phyloP scores from a whole-genome alignment of 2,113 vertebrate genomes.

The Zeus faber region DNA sequence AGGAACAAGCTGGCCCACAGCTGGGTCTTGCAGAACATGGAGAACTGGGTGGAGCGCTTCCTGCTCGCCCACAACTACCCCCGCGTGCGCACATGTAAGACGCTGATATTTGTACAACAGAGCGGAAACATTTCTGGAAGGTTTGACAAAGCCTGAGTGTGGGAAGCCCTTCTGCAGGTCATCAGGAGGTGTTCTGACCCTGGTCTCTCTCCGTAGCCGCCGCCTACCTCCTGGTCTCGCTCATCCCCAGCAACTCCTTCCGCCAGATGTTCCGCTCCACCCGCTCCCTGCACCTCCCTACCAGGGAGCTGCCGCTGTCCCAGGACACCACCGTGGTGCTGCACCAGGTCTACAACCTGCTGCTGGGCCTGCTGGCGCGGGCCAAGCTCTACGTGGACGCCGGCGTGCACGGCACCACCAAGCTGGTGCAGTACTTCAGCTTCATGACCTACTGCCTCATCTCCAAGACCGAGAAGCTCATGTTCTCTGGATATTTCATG shows the following conservation, averaged over 20 bases:
- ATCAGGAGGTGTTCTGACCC: neutral
- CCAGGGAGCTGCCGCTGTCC: slow-evolving; percentile 93
- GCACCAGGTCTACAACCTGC: slow-evolving; percentile 96
- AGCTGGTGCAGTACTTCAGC: slow-evolving; percentile 98
- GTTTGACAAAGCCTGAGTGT: neutral
- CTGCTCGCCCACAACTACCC: slow-evolving; percentile 98
- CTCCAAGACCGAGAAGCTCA: slow-evolving; percentile 98
- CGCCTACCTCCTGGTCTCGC: slow-evolving; percentile 97
- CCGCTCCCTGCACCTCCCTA: slow-evolving; percentile 94
- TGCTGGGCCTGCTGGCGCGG: slow-evolving; percentile 91
- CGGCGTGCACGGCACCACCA: slow-evolving; percentile 96
- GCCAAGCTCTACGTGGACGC: slow-evolving; percentile 98
- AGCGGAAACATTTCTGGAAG: too few species aligned
- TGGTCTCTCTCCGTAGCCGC: slow-evolving; percentile 78
- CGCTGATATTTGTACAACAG: too few species aligned
- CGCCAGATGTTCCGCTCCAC: slow-evolving; percentile 99
- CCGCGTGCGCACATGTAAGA: slow-evolving; percentile 95
- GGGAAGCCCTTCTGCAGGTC: too few species aligned
- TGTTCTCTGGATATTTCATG: slow-evolving; percentile 99
- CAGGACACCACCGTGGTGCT: slow-evolving; percentile 96
- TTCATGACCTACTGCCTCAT: slow-evolving; percentile 99
- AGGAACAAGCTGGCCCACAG: slow-evolving; percentile 98
- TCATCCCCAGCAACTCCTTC: slow-evolving; percentile 99
- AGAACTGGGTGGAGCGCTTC: slow-evolving; percentile 98
- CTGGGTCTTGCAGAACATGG: slow-evolving; percentile 99